Base-by-base conservation (phyloP, 2,113 vertebrate genomes). In the Sturnus vulgaris region DNA sequence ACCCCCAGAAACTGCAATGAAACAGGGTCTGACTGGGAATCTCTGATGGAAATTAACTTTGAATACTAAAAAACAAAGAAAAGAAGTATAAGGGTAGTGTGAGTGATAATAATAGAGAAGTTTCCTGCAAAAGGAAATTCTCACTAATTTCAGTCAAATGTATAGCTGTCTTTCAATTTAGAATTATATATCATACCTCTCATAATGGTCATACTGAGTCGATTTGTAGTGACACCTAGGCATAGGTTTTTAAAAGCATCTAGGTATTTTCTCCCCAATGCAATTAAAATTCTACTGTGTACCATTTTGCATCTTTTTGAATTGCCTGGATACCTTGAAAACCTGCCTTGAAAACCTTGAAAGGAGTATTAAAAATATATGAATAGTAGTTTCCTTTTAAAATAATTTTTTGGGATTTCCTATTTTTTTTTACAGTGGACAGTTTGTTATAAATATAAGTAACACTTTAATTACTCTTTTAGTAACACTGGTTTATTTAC, bases 231-330 rank as follows among this genome's bases (percentile, higher is more conserved):
- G 3, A 6, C n/a, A 39, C 44, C 75, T 61, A 75, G 16, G 11
- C 8, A 52, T 3, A 70, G 5, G 6, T 61, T 90, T 80, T 15
- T 22, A 53, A 78, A 70, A 70, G 0, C 14, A 46, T 33, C 27
- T 30, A 5, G 0, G 1, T 72, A 4, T 28, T 30, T 83, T 13
- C 4, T 79, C 6, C 33, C 9, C 31, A 69, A 12, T 24, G 42
- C 33, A 88, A 28, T 69, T 28, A 14, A 88, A 71, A 81, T 46
- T 20, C 22, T 37, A 12, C 9, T 22, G 17, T 16, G 9, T 52
- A 4, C 5, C 6, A 30, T 61, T 83, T 84, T 70, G 1, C 15
- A 53, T 44, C 6, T 49, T 47, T 87, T 78, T 78, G 15, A 60
- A 52, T 6, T 65, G 7, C 21, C 17, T 42, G 9, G 11, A 52